Evolutionary conservation across 2,113 vertebrate species (phyloP).

Genomic region (Malurus cyaneus): DNA sequence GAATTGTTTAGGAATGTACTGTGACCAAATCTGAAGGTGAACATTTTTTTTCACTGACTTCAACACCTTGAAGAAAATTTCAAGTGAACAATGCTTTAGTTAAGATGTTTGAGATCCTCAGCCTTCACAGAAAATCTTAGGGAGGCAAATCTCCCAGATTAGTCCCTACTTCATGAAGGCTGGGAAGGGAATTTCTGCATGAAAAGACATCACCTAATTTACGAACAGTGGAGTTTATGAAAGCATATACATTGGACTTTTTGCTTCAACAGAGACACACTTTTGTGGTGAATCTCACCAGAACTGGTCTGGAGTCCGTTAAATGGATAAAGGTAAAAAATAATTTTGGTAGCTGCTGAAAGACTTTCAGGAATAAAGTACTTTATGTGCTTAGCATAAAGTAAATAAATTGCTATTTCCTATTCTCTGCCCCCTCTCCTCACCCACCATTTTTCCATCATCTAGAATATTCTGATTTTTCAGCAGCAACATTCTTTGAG

Average conservation of each 20-base stretch:
- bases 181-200: background rate
- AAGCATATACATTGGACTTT: background rate
- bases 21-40: background rate
- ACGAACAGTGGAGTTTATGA: background rate
- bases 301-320: background rate
- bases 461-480: background rate
- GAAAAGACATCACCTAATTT: background rate
- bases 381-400: background rate
- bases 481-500: background rate
- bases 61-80: background rate
- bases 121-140: background rate
- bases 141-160: background rate
- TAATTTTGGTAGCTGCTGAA: background rate
- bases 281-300: background rate
- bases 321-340: background rate
- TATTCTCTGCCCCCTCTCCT: fast-evolving
- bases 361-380: background rate
- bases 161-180: background rate
- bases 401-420: background rate
- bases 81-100: background rate
- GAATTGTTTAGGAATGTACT: background rate
- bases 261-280: background rate
- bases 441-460: background rate
- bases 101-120: background rate
- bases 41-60: background rate